These are phyloP conservation scores for Syrphus vitripennis DNA, from an alignment of 2,888 invertebrate genomes.

Conservation along the genomic window DNA sequence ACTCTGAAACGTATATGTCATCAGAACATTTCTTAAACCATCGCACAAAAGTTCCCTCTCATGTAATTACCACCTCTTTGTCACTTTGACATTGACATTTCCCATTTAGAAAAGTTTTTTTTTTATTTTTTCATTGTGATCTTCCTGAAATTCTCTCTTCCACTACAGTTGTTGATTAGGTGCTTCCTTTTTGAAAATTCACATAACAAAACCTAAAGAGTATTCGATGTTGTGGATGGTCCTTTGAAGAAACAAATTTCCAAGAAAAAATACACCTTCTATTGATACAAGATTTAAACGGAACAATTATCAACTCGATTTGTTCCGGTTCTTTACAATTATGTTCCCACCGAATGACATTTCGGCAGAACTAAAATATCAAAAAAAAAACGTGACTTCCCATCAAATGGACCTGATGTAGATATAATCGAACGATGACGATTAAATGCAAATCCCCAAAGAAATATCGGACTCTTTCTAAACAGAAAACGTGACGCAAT, in stretches of 20 bases:
- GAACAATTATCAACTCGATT: background rate
- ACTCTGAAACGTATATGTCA: background rate
- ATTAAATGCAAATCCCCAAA: background rate
- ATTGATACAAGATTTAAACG: background rate
- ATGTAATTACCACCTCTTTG: conserved; percentile 7
- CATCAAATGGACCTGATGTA: background rate
- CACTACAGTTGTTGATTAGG: background rate
- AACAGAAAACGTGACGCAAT: background rate
- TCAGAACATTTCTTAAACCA: background rate
- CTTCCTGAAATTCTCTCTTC: background rate
- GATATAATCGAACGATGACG: background rate
- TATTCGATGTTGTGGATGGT: background rate
- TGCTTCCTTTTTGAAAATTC: background rate
- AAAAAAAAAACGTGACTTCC: background rate
- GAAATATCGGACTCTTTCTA: background rate
- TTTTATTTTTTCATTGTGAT: no score
- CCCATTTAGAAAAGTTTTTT: background rate
- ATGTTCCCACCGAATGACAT: background rate
- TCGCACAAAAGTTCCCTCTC: background rate
- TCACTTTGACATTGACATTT: background rate
- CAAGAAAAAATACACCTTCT: background rate
- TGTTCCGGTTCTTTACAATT: background rate
- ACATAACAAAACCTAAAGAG: background rate
- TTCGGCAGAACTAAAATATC: background rate
- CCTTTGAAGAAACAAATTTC: background rate